Evolutionary conservation across 2,888 invertebrate genomes (phyloP), one percentile per base, ranked within the genome.

Genomic region (Perizoma flavofasciatum): DNA sequence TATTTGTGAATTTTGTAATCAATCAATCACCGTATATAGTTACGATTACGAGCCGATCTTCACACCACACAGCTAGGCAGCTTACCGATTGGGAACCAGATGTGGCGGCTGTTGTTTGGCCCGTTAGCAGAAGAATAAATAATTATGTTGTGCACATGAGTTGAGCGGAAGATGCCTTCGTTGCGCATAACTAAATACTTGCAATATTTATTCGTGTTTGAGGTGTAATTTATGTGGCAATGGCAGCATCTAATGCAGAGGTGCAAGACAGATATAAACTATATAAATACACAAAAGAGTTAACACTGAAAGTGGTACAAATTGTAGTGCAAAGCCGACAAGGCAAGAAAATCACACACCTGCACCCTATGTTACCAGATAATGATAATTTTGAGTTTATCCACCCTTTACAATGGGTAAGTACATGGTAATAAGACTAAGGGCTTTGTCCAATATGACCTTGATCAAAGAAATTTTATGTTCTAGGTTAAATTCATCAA

Each of bases 271-370:
- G 94, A 79, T 95, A 95, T 76, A 97, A 97, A 79, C 91, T 98
- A 82, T 97, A 97, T 77, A 97, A 97, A 86, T 98, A 97, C 83
- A 96, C 96, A 0, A 98, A 97, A 89, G 96, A 97, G 85, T 92
- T 98, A 70, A 96, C 96, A 9, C 89, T 97, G 60, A 98, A 98
- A 91, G 95, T 97, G 55, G 96, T 96, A 39, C 98, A 98, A 89
- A 96, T 98, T 51, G 97, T 98, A 55, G 97, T 98, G 22, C 98
- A 98, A 87, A 97, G 98, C 56, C 94, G 98, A 72, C 94, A 97
- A 62, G 98, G 98, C 32, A 96, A 96, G 76, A 97, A 96, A 87
- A 94, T 97, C 44, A 82, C 81, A n/a, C 84, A 85, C 41, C 77
- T 71, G 53, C 81, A 74, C 51, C 66, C 70, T n/a, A 85, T 81